These are phyloP conservation scores for Spodoptera litura DNA, from an alignment of 1,140 invertebrate genomes.

Conservation along the genomic window DNA sequence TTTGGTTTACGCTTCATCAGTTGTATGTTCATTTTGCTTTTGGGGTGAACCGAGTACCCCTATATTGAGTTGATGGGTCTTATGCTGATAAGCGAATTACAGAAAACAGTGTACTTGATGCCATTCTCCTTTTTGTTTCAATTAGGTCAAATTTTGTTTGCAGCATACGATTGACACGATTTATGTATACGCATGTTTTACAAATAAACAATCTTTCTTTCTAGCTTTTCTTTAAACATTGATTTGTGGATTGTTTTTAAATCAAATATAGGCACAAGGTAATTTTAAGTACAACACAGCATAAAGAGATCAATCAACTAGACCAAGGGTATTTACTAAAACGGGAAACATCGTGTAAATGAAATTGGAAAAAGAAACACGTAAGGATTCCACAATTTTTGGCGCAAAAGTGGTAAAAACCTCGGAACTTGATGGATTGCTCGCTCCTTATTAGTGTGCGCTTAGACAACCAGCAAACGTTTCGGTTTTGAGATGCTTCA, in stretches of 20 bases:
- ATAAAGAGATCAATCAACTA: conserved; percentile 49
- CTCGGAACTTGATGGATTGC: conserved; percentile 50
- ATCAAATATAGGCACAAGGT: too few species aligned
- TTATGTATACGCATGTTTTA: too few species aligned
- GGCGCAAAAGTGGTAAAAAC: conserved; percentile 45
- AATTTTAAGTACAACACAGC: not conserved
- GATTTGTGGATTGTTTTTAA: too few species aligned
- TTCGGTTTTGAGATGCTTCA: conserved; percentile 11
- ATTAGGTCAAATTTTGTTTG: too few species aligned
- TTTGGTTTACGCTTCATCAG: conserved; percentile 36
- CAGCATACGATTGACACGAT: too few species aligned
- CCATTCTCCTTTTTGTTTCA: not conserved
- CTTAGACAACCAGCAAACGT: conserved; percentile 39
- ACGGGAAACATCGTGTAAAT: conserved; percentile 43
- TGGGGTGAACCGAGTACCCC: conserved; percentile 14
- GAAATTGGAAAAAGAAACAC: conserved; percentile 44
- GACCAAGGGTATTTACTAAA: conserved; percentile 33
- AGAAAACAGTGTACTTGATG: not conserved
- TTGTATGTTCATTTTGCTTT: conserved; percentile 13
- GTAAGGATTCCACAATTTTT: conserved; percentile 44
- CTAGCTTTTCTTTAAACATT: too few species aligned
- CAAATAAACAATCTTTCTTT: too few species aligned
- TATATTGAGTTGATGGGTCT: not conserved
- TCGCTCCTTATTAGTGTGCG: conserved; percentile 49
- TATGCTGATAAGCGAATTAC: conserved; percentile 13